Evolutionary conservation across 2,888 invertebrate species (phyloP), one percentile per base, ranked within the genome.

Genomic region (Scaeva pyrastri): DNA sequence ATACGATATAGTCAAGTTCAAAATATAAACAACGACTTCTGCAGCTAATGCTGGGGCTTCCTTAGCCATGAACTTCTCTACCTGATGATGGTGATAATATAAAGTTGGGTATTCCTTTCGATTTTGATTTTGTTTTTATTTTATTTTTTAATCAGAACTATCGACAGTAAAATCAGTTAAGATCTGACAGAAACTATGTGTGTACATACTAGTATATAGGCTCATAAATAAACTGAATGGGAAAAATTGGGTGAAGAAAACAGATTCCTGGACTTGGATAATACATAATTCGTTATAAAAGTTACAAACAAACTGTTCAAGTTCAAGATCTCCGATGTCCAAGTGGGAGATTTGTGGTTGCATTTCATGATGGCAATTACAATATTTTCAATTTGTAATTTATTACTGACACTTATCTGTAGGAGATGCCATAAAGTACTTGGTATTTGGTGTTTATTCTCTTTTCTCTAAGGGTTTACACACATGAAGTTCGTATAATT

Each of bases 361-460:
- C 85, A 78, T 78, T 82, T 86, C 70, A 74, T 19, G 66, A 71
- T 26, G 74, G 74, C 58, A 82, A 78, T 82, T 60, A 81, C 76
- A 82, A 82, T 74, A 82, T 82, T 86, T 86, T 86, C 70, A 78
- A 82, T 78, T 60, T 74, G 64, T 52, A 86, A 86, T 86, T 86
- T 82, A 86, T 82, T 74, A 48, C 71, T 43, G 74, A 66, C 77
- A 73, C 73, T 82, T 64, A n/a, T 16, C 7, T 8, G 8, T 48
- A 19, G n/a, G 8, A 23, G 52, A 26, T n/a, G 52, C 26, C 23
- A 10, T n/a, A 23, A 52, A 26, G 23, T 52, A 12, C 8, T 14
- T 52, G 2, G 11, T n/a, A n/a, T n/a, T 14, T 50, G 50, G 23
- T 3, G 23, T 52, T 23, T 26, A 31, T 31, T n/a, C n/a, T n/a